Percentiles rank a stretch among this genome's conserved stretches.
Evolutionary conservation across 2,888 invertebrate species (phyloP).

Genomic region (Agonum fuliginosum): DNA sequence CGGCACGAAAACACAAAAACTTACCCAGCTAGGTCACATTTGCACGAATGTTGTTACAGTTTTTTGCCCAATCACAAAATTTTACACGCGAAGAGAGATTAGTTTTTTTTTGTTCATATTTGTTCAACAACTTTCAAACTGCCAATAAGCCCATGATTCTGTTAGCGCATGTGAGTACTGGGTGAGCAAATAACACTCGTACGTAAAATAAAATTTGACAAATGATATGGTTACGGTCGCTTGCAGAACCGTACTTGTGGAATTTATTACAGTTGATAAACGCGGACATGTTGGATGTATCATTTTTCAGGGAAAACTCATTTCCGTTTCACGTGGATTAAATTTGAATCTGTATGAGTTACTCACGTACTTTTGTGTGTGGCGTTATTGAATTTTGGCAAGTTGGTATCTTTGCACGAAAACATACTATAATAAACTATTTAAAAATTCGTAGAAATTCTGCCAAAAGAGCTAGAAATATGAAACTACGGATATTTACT

Average conservation of each 20-base stretch:
- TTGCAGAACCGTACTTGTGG: neutral
- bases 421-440: no score
- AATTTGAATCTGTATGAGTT: neutral
- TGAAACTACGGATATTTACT: no score
- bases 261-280: constrained; percentile 23
- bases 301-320: constrained; percentile 9
- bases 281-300: constrained; percentile 15
- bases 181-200: constrained; percentile 10
- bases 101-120: constrained; percentile 7
- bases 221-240: neutral
- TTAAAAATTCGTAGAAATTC: no score
- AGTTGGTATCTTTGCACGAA: no score
- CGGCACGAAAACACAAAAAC: constrained; percentile 21
- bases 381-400: constrained; percentile 1
- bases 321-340: constrained; percentile 14
- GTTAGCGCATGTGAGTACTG: neutral
- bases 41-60: constrained; percentile 24
- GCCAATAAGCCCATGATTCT: constrained; percentile 8
- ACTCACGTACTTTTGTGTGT: neutral
- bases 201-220: constrained; percentile 6
- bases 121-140: neutral
- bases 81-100: constrained; percentile 9
- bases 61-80: neutral
- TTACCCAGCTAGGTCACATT: constrained; percentile 15
- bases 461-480: no score